These are phyloP conservation scores for Lepilemur ruficaudatus DNA, from an alignment of 2,797 vertebrate species.

Conservation along the genomic window DNA sequence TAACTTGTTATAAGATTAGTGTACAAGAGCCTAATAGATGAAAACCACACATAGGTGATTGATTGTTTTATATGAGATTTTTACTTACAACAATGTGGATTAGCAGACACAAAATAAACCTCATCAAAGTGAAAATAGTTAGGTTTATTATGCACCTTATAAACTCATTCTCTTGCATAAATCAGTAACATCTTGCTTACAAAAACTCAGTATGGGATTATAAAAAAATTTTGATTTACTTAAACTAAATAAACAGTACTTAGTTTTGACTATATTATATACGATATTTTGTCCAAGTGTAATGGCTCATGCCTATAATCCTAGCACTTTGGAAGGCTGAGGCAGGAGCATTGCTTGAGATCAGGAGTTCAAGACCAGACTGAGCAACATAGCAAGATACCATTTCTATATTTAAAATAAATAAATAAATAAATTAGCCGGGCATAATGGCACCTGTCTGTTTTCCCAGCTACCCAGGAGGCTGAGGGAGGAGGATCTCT, in stretches of 20 bases:
- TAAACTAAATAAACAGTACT: not conserved
- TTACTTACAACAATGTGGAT: not conserved
- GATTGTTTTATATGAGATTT: not conserved
- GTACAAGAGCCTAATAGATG: not conserved
- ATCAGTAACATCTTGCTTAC: not conserved
- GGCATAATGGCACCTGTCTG: not conserved
- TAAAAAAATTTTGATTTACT: not conserved
- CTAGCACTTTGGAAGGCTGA: not conserved
- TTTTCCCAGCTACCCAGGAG: not conserved
- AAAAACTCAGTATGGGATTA: not conserved
- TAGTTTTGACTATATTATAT: not conserved
- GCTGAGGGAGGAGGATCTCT: not conserved
- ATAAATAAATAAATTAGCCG: not conserved
- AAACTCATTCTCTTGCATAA: constrained; percentile 41
- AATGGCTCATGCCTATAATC: not conserved
- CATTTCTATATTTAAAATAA: not conserved
- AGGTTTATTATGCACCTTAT: not conserved
- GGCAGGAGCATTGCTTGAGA: not conserved
- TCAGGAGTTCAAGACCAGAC: not conserved
- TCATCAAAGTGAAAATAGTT: not conserved
- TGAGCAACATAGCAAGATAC: not conserved
- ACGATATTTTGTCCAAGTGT: not conserved
- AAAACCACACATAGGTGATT: not conserved
- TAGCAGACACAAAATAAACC: not conserved
- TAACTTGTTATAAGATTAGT: not conserved